Conservation (phyloP, 2,797 vertebrate genomes). For the Myotis planiceps region DNA sequence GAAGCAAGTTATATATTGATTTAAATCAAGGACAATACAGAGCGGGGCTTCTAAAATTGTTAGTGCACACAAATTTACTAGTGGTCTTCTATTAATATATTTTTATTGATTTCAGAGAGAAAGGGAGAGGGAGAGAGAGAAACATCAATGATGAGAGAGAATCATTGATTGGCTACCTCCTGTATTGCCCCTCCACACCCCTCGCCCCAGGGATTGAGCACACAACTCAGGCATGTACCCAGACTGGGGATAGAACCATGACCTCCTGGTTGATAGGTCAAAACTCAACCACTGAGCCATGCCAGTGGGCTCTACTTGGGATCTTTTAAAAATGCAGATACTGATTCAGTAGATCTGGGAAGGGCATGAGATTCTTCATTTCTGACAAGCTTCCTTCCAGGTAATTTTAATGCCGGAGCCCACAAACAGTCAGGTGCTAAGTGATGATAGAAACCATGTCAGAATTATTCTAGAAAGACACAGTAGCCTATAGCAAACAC, state of each 20-base stretch:
- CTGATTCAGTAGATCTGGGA: neutral
- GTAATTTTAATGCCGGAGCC: neutral
- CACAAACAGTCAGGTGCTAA: neutral
- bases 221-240: no score
- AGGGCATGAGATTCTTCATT: neutral
- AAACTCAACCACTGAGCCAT: no score
- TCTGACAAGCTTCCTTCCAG: neutral
- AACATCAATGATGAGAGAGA: no score
- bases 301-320: no score
- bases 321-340: neutral
- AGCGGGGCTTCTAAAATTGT: neutral
- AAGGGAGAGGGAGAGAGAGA: no score
- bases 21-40: neutral
- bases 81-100: no score
- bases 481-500: neutral
- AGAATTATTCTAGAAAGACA: neutral
- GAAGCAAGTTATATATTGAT: neutral
- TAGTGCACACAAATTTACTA: neutral
- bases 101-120: no score
- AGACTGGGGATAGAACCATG: no score
- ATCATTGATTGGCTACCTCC: no score
- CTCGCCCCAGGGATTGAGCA: no score
- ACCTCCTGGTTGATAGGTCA: no score
- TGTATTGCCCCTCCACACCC: no score
- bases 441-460: neutral